phyloP scores from a whole-genome alignment of 2,113 vertebrate species.

The Cyphomyrus discorhynchus region DNA sequence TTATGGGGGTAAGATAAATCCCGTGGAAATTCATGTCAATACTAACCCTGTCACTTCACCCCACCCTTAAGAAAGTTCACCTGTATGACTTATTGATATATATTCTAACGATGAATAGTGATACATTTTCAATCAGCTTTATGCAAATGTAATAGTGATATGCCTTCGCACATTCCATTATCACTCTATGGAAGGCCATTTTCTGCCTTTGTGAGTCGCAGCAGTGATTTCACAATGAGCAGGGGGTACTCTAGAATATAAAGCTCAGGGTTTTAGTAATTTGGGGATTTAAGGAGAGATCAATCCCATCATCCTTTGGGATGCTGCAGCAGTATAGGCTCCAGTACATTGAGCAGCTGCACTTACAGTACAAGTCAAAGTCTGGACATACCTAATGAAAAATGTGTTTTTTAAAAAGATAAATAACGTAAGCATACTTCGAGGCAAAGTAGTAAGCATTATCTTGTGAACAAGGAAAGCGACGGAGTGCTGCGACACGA shows the following conservation, averaged over 20 bases:
- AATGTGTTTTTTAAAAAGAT: not conserved
- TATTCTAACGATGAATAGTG: not conserved
- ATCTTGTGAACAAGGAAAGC: not conserved
- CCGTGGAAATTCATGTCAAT: not conserved
- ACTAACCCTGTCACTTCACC: not conserved
- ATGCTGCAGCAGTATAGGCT: not conserved
- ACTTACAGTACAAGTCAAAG: not conserved
- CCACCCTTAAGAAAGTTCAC: not conserved
- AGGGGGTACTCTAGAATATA: not conserved
- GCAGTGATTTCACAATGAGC: not conserved
- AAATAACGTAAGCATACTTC: not conserved
- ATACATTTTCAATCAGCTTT: not conserved
- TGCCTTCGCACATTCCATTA: not conserved
- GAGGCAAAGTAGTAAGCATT: not conserved
- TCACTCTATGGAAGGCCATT: not conserved
- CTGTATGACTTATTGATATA: not conserved
- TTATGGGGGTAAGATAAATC: slow-evolving; percentile 85
- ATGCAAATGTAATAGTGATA: not conserved
- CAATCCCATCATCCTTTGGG: not conserved
- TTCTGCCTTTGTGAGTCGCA: not conserved
- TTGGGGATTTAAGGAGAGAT: not conserved
- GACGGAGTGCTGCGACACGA: too few relatives aligned
- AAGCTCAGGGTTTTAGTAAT: not conserved
- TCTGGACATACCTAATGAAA: not conserved
- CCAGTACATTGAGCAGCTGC: not conserved